phyloP scores from a whole-genome alignment of 2,888 invertebrate genomes.

The Patella ulyssiponensis region DNA sequence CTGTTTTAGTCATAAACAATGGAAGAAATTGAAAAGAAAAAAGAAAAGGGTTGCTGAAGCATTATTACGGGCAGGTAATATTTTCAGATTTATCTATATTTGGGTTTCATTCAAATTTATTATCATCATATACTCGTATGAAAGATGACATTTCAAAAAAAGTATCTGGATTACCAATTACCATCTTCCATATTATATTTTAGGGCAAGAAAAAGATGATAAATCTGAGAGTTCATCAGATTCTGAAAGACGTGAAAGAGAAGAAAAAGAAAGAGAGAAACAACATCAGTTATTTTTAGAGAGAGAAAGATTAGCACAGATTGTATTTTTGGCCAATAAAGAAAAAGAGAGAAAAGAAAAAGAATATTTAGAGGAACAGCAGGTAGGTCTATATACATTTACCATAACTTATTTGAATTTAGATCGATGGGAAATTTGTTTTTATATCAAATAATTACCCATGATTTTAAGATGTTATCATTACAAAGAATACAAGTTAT shows the following conservation, averaged over 20 bases:
- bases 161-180: no score
- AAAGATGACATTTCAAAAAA: no score
- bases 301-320: conserved; percentile 58
- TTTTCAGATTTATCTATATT: no score
- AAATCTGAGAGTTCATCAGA: not conserved
- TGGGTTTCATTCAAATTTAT: no score
- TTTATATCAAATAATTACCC: no score
- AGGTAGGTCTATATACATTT: conserved; percentile 49
- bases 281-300: conserved; percentile 62
- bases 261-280: conserved; percentile 32
- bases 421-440: no score
- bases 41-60: conserved; percentile 8
- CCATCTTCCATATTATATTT: not conserved
- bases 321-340: conserved; percentile 52
- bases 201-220: not conserved
- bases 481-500: no score
- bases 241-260: not conserved
- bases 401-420: no score
- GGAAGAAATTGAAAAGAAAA: conserved; percentile 29
- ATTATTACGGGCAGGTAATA: no score
- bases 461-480: no score
- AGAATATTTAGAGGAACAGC: conserved; percentile 55
- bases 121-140: no score
- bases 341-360: conserved; percentile 61
- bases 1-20: conserved; percentile 23